A percentile compares a stretch with the other conserved stretches of the same genome.
Evolutionary conservation across 1,140 invertebrate species (phyloP).

Genomic region (Lineus longissimus): DNA sequence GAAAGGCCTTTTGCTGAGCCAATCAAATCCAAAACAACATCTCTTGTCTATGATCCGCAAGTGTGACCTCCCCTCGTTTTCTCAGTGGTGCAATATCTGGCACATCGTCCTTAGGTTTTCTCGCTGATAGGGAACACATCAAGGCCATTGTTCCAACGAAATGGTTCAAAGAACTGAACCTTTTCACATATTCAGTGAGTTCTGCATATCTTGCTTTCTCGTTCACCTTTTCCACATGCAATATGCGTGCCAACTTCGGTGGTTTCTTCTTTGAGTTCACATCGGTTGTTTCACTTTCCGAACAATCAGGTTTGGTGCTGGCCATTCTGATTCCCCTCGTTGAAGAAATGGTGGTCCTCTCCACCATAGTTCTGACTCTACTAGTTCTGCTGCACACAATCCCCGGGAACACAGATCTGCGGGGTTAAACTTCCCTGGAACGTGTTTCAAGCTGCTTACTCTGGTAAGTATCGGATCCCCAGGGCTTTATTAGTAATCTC

Average conservation of each 20-base stretch:
- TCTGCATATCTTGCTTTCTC: background rate
- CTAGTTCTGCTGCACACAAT: background rate
- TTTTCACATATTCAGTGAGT: background rate
- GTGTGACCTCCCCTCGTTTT: background rate
- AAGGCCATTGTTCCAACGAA: background rate
- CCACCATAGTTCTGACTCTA: background rate
- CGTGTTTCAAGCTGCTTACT: background rate
- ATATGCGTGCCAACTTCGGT: background rate
- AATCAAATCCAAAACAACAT: background rate
- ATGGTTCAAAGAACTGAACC: background rate
- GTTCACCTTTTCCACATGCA: no score
- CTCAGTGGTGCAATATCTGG: no score
- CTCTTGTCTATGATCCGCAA: background rate
- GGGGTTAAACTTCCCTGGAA: background rate
- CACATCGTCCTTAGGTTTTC: no score
- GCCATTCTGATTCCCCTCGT: background rate
- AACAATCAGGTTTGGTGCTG: background rate
- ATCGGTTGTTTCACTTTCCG: background rate
- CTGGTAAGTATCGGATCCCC: background rate
- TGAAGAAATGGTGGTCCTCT: background rate
- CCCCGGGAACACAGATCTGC: background rate
- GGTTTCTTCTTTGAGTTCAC: background rate
- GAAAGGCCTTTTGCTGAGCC: background rate
- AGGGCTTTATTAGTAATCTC: background rate
- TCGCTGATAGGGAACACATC: no score